Conservation (phyloP, 2,888 invertebrate species). For the Petrophora chlorosata region DNA sequence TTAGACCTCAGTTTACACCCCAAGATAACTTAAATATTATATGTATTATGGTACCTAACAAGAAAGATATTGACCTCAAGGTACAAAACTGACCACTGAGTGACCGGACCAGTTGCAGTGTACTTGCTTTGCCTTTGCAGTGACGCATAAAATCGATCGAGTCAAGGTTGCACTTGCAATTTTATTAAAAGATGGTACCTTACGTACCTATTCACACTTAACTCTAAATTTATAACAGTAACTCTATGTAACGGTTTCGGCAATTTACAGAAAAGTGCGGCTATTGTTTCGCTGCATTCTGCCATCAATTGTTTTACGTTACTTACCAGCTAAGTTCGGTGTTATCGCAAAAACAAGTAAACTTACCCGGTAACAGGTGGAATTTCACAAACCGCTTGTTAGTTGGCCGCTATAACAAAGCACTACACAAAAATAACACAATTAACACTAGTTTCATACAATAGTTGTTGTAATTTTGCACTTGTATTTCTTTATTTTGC, state of each 20-base stretch:
- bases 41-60: no score
- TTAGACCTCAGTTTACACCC: no score
- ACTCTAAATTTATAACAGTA: constrained; percentile 16
- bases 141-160: constrained; percentile 60
- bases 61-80: constrained; percentile 1
- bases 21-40: no score
- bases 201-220: no score
- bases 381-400: constrained; percentile 29
- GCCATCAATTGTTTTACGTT: constrained; percentile 17
- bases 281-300: constrained; percentile 19
- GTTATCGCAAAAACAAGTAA: constrained; percentile 18
- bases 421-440: constrained; percentile 42
- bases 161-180: constrained; percentile 63
- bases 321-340: constrained; percentile 11
- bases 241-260: constrained; percentile 36
- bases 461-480: constrained; percentile 24
- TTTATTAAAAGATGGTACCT: no score
- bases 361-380: constrained; percentile 76
- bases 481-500: constrained; percentile 11
- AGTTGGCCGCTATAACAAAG: constrained; percentile 19
- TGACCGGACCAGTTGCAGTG: constrained; percentile 23
- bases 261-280: constrained; percentile 23
- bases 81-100: not conserved
- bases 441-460: constrained; percentile 35
- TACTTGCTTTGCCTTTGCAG: no score